Evolutionary conservation across 1,140 invertebrate genomes (phyloP).

Genomic region (Prorops nasuta): DNA sequence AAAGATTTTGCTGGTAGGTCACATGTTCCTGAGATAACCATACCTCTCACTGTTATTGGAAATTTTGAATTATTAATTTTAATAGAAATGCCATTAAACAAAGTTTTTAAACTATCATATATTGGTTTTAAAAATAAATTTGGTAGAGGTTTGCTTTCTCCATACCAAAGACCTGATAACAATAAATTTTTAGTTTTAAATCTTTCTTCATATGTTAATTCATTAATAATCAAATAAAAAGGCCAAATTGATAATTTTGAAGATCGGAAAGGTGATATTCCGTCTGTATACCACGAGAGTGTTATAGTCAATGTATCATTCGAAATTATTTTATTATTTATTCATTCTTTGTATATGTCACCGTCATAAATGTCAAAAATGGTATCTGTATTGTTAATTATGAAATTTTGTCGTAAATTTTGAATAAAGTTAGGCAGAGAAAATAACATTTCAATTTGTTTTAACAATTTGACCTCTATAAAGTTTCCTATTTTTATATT

Average conservation of each 20-base stretch:
- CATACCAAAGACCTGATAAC: neutral
- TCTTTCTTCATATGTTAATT: slow-evolving; percentile 11
- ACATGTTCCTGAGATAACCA: slow-evolving; percentile 5
- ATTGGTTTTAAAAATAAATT: no score
- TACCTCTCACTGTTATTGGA: no score
- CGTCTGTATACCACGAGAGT: slow-evolving; percentile 27
- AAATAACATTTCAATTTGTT: neutral
- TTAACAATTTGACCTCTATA: neutral
- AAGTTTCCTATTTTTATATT: neutral
- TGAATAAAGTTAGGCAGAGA: neutral
- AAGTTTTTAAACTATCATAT: no score
- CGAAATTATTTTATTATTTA: neutral
- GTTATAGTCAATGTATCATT: slow-evolving; percentile 17
- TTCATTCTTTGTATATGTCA: slow-evolving; percentile 11
- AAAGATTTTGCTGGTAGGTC: neutral
- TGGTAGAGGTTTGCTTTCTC: neutral
- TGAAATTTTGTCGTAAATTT: neutral
- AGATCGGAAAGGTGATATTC: slow-evolving; percentile 30
- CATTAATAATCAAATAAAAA: slow-evolving; percentile 28
- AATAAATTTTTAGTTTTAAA: slow-evolving; percentile 12
- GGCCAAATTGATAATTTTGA: slow-evolving; percentile 36
- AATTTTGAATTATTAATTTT: no score
- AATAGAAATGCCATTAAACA: no score
- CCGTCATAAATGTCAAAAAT: slow-evolving; percentile 21
- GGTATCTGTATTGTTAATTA: neutral